Evolutionary conservation across 2,888 invertebrate genomes (phyloP).

Genomic region (Amphimallon solstitiale): DNA sequence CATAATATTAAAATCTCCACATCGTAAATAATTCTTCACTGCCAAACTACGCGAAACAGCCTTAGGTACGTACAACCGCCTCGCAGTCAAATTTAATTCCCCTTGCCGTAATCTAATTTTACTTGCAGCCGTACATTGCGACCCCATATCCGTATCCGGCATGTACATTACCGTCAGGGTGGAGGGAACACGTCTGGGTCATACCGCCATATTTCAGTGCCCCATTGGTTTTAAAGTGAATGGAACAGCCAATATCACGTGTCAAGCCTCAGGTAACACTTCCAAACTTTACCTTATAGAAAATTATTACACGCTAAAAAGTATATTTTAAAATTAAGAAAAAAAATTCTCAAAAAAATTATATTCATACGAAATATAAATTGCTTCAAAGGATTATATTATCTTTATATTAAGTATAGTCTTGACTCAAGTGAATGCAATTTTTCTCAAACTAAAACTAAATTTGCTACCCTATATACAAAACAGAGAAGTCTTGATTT

Average conservation of each 20-base stretch:
- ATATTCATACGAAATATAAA: too few relatives aligned
- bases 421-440: too few relatives aligned
- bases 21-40: not conserved
- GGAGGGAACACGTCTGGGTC: conserved; percentile 82
- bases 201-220: conserved; percentile 81
- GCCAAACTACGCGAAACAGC: conserved; percentile 2
- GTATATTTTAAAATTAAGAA: too few relatives aligned
- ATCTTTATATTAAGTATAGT: too few relatives aligned
- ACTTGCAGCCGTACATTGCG: conserved; percentile 71
- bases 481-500: too few relatives aligned
- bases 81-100: conserved; percentile 38
- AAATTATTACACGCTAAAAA: too few relatives aligned
- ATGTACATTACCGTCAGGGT: conserved; percentile 75
- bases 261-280: conserved; percentile 78
- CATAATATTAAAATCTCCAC: not conserved
- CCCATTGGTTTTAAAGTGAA: conserved; percentile 81
- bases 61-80: conserved; percentile 12
- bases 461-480: too few relatives aligned
- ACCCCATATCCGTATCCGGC: conserved; percentile 70
- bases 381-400: too few relatives aligned
- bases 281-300: not conserved
- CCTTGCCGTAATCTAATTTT: conserved; percentile 38
- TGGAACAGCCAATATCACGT: conserved; percentile 81
- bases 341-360: too few relatives aligned
- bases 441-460: too few relatives aligned